Conservation (phyloP, 2,113 vertebrate genomes). For the Otus sunia region DNA sequence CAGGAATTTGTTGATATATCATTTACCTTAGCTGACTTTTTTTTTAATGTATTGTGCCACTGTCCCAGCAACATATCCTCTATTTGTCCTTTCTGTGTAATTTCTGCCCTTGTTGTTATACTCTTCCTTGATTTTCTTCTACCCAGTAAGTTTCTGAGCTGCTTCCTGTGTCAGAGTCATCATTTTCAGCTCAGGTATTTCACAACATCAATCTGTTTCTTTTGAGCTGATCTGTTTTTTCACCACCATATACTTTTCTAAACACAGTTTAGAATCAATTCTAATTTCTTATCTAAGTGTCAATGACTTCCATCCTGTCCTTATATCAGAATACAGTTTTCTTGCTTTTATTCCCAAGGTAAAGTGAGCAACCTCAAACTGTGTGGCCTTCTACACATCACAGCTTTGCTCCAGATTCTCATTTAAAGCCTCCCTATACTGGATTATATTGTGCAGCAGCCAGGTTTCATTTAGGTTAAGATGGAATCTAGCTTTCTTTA, state of each 20-base stretch:
- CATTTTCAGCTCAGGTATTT: background rate
- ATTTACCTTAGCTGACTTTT: background rate
- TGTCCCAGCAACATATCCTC: background rate
- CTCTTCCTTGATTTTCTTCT: background rate
- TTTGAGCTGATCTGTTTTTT: background rate
- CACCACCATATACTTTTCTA: background rate
- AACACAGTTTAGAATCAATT: background rate
- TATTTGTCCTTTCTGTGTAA: background rate
- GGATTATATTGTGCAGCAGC: background rate
- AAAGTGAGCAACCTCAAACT: background rate
- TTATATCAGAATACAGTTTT: background rate
- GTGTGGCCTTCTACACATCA: background rate
- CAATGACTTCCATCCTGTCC: background rate
- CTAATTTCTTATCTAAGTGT: background rate
- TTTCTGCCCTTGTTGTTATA: background rate
- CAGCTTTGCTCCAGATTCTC: background rate
- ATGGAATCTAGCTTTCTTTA: background rate
- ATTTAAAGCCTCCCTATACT: background rate
- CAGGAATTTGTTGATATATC: background rate
- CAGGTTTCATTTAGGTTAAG: background rate
- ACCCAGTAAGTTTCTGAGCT: background rate
- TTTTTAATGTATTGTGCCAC: background rate
- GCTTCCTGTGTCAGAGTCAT: background rate
- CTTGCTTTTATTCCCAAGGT: background rate
- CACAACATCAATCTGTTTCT: background rate